Conservation (phyloP, 2,888 invertebrate species). For the Miltochrista miniata region DNA sequence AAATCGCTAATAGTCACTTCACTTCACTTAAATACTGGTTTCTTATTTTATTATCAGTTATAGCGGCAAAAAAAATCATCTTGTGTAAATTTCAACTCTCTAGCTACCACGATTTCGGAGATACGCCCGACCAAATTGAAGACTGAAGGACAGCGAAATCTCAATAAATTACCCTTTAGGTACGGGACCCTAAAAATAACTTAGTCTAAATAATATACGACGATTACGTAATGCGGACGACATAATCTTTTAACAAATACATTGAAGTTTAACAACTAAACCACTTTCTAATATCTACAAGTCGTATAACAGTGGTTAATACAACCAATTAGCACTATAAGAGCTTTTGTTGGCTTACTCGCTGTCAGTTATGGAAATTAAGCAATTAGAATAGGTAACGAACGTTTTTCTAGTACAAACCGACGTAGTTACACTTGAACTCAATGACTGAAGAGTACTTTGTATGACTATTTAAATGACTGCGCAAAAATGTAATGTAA, state of each 20-base stretch:
- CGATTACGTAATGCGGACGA: too few species aligned
- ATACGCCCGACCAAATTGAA: too few species aligned
- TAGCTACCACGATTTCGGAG: too few species aligned
- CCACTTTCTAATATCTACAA: constrained; percentile 1
- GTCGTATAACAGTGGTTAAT: not conserved
- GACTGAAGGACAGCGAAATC: too few species aligned
- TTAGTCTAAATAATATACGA: not conserved
- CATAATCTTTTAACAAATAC: too few species aligned
- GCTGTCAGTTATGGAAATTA: constrained; percentile 1
- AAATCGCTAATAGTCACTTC: too few species aligned
- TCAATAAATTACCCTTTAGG: too few species aligned
- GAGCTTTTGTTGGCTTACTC: not conserved
- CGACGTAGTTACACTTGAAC: not conserved
- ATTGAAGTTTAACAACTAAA: not conserved
- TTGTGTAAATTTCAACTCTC: too few species aligned
- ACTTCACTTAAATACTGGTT: too few species aligned
- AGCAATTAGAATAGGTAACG: not conserved
- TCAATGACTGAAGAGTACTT: not conserved
- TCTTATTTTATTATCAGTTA: too few species aligned
- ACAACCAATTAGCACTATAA: constrained; percentile 2
- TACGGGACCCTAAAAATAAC: too few species aligned
- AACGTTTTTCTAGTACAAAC: not conserved
- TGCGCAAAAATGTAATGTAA: not conserved
- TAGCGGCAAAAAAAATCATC: too few species aligned
- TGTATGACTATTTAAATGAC: not conserved